A percentile compares a stretch with the other conserved stretches of the same genome.
phyloP scores from a whole-genome alignment of 2,888 invertebrate species.

The Sphecodes monilicornis region DNA sequence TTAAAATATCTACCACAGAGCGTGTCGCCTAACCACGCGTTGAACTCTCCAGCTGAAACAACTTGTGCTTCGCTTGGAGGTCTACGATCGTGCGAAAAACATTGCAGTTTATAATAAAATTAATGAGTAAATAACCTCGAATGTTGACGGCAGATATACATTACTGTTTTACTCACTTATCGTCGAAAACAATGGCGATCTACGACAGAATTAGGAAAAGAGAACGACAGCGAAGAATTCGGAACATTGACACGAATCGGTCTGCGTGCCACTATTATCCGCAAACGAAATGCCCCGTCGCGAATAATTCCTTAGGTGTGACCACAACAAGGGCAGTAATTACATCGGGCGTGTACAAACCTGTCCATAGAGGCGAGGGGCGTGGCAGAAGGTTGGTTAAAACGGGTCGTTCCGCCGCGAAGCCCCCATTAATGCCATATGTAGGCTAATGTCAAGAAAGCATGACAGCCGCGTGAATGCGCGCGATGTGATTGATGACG shows the following conservation, averaged over 20 bases:
- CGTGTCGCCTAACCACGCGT: not conserved
- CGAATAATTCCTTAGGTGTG: slow-evolving; percentile 52
- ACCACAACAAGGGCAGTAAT: slow-evolving; percentile 65
- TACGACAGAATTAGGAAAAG: not conserved
- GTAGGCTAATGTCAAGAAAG: slow-evolving; percentile 81
- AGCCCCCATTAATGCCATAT: slow-evolving; percentile 69
- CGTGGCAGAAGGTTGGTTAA: slow-evolving; percentile 63
- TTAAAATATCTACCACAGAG: no score
- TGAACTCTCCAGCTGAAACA: slow-evolving; percentile 5
- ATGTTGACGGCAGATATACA: not conserved
- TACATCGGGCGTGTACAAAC: slow-evolving; percentile 63
- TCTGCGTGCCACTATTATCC: slow-evolving; percentile 18
- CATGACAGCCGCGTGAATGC: slow-evolving; percentile 74
- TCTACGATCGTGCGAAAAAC: not conserved
- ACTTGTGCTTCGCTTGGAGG: not conserved
- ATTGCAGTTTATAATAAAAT: not conserved
- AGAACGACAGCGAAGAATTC: slow-evolving; percentile 2
- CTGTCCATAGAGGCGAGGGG: slow-evolving; percentile 60
- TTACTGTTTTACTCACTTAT: not conserved
- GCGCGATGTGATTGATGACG: slow-evolving; percentile 77
- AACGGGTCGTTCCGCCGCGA: slow-evolving; percentile 53
- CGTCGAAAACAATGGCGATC: not conserved
- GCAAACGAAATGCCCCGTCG: slow-evolving; percentile 36
- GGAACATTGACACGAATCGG: slow-evolving; percentile 29
- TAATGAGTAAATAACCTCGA: not conserved